Base-by-base conservation (phyloP, 2,888 invertebrate species). In the Diachrysia chrysitis region DNA sequence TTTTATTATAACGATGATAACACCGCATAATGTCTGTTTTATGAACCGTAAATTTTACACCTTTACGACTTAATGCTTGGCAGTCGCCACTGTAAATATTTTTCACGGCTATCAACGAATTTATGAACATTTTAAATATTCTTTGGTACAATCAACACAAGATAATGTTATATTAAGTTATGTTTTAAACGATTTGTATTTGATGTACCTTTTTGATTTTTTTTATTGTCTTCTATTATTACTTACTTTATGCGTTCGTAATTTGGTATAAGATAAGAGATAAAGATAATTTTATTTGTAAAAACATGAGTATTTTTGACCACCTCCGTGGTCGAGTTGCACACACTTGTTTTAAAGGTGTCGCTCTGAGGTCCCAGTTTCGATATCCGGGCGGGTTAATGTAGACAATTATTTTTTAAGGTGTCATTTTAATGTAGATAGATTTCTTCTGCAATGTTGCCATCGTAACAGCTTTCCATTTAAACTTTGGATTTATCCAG, bases 31-130 rank as follows among this genome's bases (percentile, higher is more conserved):
- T 76, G 79, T 79, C 71, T 53, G 59, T 75, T 85, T 88, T 88
- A 87, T 88, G 82, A 87, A 86, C 85, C 87, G 84, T 90, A 89
- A 89, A 88, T 88, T 87, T 79, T 76, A 85, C 84, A 87, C 86
- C 86, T 89, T 87, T 88, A 86, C 82, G 85, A 83, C 83, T 82
- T 86, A 85, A 86, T 86, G 82, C 66, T 65, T 66, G 68, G 73
- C 75, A 78, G 83, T 62, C 70, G 74, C 59, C 66, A 76, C 63
- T 65, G 87, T 84, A 86, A 87, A 89, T 87, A 86, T 86, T 84
- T 58, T 83, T 75, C 69, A 63, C 74, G 72, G 79, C 83, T 84
- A 89, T 89, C 86, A 87, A 83, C 77, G 69, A 80, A n/a, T 88
- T 89, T 89, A 89, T 81, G 82, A 78, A 72, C 79, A 75, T 80